Evolutionary conservation across 2,888 invertebrate genomes (phyloP).

Genomic region (Caenorhabditis doughertyi): DNA sequence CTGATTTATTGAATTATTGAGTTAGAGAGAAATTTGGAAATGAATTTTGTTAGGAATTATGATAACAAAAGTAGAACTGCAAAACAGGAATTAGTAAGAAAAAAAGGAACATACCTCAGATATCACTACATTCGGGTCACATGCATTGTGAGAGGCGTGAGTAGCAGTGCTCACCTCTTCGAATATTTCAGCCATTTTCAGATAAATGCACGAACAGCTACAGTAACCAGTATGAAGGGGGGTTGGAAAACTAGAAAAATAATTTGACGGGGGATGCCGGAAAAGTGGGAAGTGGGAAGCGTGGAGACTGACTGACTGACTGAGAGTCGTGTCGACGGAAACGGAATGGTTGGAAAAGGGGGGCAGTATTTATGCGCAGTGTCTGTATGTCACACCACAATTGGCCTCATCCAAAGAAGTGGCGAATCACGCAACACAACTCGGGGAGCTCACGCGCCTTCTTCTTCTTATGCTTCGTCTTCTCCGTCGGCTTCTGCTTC

Average conservation of each 20-base stretch:
- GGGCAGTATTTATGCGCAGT: slow-evolving; percentile 57
- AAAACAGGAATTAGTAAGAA: slow-evolving; percentile 21
- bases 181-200: slow-evolving; percentile 63
- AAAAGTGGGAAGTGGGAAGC: background rate
- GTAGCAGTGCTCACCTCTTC: slow-evolving; percentile 66
- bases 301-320: slow-evolving; percentile 11
- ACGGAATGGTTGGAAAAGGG: slow-evolving; percentile 56
- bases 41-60: background rate
- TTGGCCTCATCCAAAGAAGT: slow-evolving; percentile 68
- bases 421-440: slow-evolving; percentile 63
- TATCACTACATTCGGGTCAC: slow-evolving; percentile 59
- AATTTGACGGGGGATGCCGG: background rate
- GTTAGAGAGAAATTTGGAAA: background rate
- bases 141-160: slow-evolving; percentile 62
- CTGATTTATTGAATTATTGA: background rate
- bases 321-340: slow-evolving; percentile 39
- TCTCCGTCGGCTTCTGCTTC: slow-evolving; percentile 35
- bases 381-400: slow-evolving; percentile 65
- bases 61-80: background rate
- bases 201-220: slow-evolving; percentile 25
- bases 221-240: slow-evolving; percentile 37
- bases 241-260: slow-evolving; percentile 24
- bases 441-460: slow-evolving; percentile 42
- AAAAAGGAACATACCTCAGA: slow-evolving; percentile 63
- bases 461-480: slow-evolving; percentile 37